These are phyloP conservation scores for Mimumesa dahlbomi DNA, from an alignment of 2,888 invertebrate genomes.

Conservation along the genomic window DNA sequence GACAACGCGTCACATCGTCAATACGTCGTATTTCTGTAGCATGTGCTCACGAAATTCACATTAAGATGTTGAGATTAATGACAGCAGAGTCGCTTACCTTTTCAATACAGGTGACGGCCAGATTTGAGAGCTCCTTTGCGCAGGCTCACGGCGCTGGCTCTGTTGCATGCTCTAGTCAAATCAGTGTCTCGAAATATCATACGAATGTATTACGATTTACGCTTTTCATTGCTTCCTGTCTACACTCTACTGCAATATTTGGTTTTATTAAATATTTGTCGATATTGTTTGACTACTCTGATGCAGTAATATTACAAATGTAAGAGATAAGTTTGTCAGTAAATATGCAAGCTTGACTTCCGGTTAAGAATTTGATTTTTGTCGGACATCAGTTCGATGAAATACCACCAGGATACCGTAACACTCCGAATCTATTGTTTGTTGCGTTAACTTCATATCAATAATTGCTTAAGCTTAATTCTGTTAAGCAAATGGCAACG, in stretches of 20 bases:
- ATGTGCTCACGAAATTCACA: conserved; percentile 50
- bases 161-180: conserved; percentile 58
- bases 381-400: conserved; percentile 58
- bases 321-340: background rate
- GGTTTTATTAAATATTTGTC: background rate
- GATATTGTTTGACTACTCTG: too few relatives aligned
- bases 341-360: conserved; percentile 43
- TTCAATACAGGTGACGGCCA: conserved; percentile 83
- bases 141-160: conserved; percentile 75
- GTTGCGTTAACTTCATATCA: conserved; percentile 10
- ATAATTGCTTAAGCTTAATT: too few relatives aligned
- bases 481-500: too few relatives aligned
- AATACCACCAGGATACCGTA: conserved; percentile 52
- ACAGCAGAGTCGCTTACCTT: conserved; percentile 80
- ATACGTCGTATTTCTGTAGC: conserved; percentile 38
- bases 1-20: conserved; percentile 26
- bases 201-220: conserved; percentile 8
- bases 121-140: conserved; percentile 80
- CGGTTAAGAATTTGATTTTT: conserved; percentile 63
- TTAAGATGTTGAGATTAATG: conserved; percentile 53
- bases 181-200: conserved; percentile 7
- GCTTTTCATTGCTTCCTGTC: background rate
- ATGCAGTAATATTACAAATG: background rate
- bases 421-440: conserved; percentile 21
- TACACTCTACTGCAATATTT: background rate